Evolutionary conservation across 2,113 vertebrate species (phyloP).

Genomic region (Actenoides lindsayi): DNA sequence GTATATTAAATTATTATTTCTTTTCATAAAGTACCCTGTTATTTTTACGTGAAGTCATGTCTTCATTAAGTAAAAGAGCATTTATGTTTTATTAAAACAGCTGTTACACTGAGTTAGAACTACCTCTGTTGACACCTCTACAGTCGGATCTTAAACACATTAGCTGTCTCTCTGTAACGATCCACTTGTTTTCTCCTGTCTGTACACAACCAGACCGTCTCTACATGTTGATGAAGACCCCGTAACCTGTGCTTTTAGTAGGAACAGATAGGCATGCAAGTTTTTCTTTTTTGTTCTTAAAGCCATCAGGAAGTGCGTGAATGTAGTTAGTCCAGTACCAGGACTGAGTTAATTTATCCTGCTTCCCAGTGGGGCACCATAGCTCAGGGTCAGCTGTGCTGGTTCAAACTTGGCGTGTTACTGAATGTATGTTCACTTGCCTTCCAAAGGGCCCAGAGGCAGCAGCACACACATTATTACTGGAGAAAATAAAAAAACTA

Average conservation of each 20-base stretch:
- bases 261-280: neutral
- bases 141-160: neutral
- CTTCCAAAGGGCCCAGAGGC: neutral
- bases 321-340: neutral
- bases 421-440: neutral
- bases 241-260: neutral
- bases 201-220: neutral
- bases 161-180: neutral
- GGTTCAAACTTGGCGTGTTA: neutral
- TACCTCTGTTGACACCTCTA: neutral
- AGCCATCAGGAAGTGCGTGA: neutral
- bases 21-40: neutral
- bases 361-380: neutral
- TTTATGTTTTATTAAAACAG: neutral
- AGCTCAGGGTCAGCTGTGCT: neutral
- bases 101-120: neutral
- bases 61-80: neutral
- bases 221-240: neutral
- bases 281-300: neutral
- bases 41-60: rapidly evolving
- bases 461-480: neutral
- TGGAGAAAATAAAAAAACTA: neutral
- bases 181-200: neutral
- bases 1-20: neutral
- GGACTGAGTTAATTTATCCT: neutral